Percentiles rank a stretch among this genome's conserved stretches.
These are phyloP conservation scores for Takifugu bimaculatus DNA, from an alignment of 2,113 vertebrate species.

Conservation along the genomic window DNA sequence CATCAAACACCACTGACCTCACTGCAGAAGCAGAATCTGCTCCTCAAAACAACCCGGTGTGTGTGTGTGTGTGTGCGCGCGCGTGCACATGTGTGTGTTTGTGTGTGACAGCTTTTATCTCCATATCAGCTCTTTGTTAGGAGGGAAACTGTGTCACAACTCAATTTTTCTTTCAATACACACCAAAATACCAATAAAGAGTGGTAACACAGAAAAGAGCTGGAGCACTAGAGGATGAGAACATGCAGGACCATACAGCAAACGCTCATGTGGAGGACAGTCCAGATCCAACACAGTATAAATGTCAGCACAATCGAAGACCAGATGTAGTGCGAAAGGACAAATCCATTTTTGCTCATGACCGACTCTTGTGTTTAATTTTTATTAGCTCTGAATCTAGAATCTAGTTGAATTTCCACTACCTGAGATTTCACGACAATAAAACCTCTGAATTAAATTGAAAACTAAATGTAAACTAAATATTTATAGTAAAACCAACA, in stretches of 20 bases:
- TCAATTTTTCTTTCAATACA: slow-evolving; percentile 44
- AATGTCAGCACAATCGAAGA: no score
- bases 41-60: not conserved
- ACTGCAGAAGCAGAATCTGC: slow-evolving; percentile 17
- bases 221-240: not conserved
- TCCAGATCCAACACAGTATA: not conserved
- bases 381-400: slow-evolving; percentile 30
- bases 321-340: no score
- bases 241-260: slow-evolving; percentile 11
- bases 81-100: not conserved
- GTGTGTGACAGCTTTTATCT: not conserved
- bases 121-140: slow-evolving; percentile 14
- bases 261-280: not conserved
- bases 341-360: no score
- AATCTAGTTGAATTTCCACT: slow-evolving; percentile 16
- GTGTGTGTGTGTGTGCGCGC: not conserved
- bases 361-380: not conserved
- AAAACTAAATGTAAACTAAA: no score
- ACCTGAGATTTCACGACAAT: no score
- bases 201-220: slow-evolving; percentile 26
- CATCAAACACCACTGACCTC: slow-evolving; percentile 29
- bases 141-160: slow-evolving; percentile 35
- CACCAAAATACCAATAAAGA: slow-evolving; percentile 47
- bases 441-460: no score
- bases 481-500: no score